phyloP scores from a whole-genome alignment of 53 echinoderm and acorn worm genomes.

The Stichopus horrens region DNA sequence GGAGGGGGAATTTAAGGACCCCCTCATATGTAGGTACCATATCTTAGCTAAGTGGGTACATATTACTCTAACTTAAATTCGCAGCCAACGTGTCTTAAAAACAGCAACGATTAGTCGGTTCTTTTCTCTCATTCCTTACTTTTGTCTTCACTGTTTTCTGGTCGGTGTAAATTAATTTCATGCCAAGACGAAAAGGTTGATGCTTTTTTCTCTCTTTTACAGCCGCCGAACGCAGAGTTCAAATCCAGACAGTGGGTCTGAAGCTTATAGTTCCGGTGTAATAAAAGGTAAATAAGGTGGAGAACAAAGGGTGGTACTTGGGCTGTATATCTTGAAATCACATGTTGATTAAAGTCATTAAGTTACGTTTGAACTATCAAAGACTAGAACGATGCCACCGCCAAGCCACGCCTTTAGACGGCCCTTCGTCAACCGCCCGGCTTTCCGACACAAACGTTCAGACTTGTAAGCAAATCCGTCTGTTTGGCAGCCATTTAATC shows the following conservation, averaged over 20 bases:
- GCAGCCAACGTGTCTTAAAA: conserved; percentile 27
- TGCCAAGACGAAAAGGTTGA: neutral
- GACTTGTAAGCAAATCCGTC: conserved; percentile 30
- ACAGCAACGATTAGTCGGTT: neutral
- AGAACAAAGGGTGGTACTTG: conserved; percentile 46
- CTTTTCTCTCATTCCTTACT: neutral
- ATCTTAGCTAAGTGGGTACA: conserved; percentile 46
- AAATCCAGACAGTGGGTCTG: neutral
- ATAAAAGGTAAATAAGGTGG: conserved; percentile 42
- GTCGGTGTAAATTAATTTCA: conserved; percentile 45
- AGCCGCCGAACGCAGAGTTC: conserved; percentile 2
- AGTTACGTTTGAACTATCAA: conserved; percentile 33
- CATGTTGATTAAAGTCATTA: conserved; percentile 39
- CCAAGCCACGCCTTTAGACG: conserved; percentile 35
- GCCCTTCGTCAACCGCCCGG: conserved; percentile 30
- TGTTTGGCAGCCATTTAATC: conserved; percentile 3
- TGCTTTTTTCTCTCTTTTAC: neutral
- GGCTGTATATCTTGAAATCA: conserved; percentile 37
- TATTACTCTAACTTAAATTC: conserved; percentile 36
- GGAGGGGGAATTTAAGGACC: conserved; percentile 49
- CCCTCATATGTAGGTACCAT: conserved; percentile 13
- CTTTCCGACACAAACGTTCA: conserved; percentile 12
- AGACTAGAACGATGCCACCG: neutral
- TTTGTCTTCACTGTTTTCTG: no score
- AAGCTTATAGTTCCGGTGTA: conserved; percentile 36